phyloP scores from a whole-genome alignment of 2,888 invertebrate species.

The Caenorhabditis sp. region DNA sequence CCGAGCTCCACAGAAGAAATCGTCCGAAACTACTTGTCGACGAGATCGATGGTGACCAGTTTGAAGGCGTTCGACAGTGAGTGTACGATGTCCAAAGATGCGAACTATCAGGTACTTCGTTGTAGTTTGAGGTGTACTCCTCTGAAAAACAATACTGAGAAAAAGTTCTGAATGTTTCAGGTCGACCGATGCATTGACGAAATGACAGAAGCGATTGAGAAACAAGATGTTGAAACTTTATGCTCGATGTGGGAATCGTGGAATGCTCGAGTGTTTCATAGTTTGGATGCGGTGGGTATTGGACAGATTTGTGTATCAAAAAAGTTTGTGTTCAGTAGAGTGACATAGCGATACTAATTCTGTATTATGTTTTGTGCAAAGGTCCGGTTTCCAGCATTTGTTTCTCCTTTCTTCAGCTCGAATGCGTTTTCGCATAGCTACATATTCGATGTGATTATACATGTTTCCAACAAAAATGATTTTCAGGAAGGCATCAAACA shows the following conservation, averaged over 20 bases:
- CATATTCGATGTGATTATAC: too few species aligned
- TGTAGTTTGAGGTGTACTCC: neutral
- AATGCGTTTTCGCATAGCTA: too few species aligned
- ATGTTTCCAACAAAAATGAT: neutral
- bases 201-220: conserved; percentile 76
- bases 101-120: conserved; percentile 64
- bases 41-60: conserved; percentile 62
- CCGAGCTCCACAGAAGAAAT: conserved; percentile 64
- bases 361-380: too few species aligned
- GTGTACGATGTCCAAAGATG: conserved; percentile 64
- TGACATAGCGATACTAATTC: too few species aligned
- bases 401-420: too few species aligned
- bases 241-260: conserved; percentile 75
- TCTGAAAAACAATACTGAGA: neutral
- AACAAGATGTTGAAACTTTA: conserved; percentile 73
- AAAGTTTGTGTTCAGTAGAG: too few species aligned
- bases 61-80: conserved; percentile 67
- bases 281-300: conserved; percentile 71
- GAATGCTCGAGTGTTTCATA: conserved; percentile 74
- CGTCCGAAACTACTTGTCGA: conserved; percentile 66
- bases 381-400: too few species aligned
- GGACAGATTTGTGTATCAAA: too few species aligned
- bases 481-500: conserved; percentile 71
- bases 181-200: conserved; percentile 77
- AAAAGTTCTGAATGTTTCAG: conserved; percentile 52